phyloP scores from a whole-genome alignment of 2,888 invertebrate genomes.

The Drosophila anceps region DNA sequence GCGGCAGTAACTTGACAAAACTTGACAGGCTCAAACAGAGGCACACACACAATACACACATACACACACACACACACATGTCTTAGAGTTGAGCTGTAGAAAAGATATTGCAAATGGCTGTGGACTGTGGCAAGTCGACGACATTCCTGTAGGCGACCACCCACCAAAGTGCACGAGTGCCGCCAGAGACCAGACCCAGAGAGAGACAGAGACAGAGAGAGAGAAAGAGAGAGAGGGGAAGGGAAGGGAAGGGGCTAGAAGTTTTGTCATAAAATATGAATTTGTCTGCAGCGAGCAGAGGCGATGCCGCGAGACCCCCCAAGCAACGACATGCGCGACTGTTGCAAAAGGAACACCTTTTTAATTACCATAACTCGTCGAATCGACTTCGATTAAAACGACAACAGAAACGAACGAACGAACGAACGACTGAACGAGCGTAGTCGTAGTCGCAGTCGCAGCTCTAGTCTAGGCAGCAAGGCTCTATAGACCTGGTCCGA shows the following conservation, averaged over 20 bases:
- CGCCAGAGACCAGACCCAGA: slow-evolving; percentile 16
- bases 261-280: slow-evolving; percentile 80
- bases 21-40: slow-evolving; percentile 52
- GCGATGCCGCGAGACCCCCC: slow-evolving; percentile 49
- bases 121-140: slow-evolving; percentile 40
- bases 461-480: slow-evolving; percentile 27
- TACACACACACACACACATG: slow-evolving; percentile 19
- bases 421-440: slow-evolving; percentile 22
- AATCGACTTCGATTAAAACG: slow-evolving; percentile 77
- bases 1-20: slow-evolving; percentile 68
- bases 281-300: slow-evolving; percentile 61
- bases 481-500: slow-evolving; percentile 25
- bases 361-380: slow-evolving; percentile 83
- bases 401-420: slow-evolving; percentile 41
- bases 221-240: background rate
- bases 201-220: slow-evolving; percentile 8
- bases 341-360: slow-evolving; percentile 81
- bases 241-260: slow-evolving; percentile 19
- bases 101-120: slow-evolving; percentile 56
- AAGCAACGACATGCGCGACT: slow-evolving; percentile 49
- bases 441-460: background rate
- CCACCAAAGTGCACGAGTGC: slow-evolving; percentile 73
- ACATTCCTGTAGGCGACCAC: slow-evolving; percentile 71
- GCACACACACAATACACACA: slow-evolving; percentile 27
- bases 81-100: slow-evolving; percentile 14